phyloP scores from a whole-genome alignment of 2,888 invertebrate genomes.

The Sabatieria punctata region DNA sequence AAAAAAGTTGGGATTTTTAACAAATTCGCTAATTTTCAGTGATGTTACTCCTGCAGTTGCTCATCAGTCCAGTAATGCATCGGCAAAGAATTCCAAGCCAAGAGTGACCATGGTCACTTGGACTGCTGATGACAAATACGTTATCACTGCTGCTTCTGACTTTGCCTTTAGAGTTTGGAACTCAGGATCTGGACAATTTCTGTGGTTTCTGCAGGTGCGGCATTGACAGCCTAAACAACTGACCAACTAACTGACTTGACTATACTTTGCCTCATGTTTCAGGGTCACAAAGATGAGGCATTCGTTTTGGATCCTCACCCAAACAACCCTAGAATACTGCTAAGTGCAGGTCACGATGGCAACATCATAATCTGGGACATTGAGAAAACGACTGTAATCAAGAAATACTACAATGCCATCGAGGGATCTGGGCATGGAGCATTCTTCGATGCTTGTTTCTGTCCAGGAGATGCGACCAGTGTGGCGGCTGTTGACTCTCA shows the following conservation, averaged over 20 bases:
- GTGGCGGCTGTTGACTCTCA: constrained; percentile 85
- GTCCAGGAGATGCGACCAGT: constrained; percentile 61
- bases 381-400: constrained; percentile 28
- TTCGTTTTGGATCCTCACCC: constrained; percentile 89
- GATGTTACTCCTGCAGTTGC: constrained; percentile 9
- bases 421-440: constrained; percentile 59
- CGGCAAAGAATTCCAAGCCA: neutral
- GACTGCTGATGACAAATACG: constrained; percentile 68
- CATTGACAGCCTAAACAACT: neutral
- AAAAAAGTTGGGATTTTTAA: neutral
- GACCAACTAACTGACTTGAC: neutral
- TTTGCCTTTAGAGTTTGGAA: constrained; percentile 60
- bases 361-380: constrained; percentile 44
- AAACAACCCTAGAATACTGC: constrained; percentile 47
- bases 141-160: constrained; percentile 80
- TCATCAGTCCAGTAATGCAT: constrained; percentile 16
- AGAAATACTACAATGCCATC: constrained; percentile 56
- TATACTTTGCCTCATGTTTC: constrained; percentile 8
- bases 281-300: constrained; percentile 74
- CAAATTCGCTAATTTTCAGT: neutral
- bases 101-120: constrained; percentile 90
- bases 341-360: constrained; percentile 92
- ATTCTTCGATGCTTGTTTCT: constrained; percentile 90
- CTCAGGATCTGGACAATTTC: constrained; percentile 33
- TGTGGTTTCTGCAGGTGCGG: too few species aligned